Evolutionary conservation across 2,797 vertebrate species (phyloP).

Genomic region (Sebastes steindachneri): DNA sequence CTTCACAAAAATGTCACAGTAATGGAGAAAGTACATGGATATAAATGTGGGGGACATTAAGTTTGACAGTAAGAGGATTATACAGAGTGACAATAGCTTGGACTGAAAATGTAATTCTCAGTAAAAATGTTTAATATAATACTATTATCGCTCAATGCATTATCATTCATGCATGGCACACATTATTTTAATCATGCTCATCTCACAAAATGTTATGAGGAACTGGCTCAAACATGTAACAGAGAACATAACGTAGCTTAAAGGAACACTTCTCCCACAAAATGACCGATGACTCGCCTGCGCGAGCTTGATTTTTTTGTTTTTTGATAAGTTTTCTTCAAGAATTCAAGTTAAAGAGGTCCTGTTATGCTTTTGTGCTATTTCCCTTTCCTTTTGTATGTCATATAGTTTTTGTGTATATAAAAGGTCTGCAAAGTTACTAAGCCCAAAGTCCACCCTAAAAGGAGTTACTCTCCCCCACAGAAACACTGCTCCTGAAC

Average conservation of each 20-base stretch:
- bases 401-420: too few relatives aligned
- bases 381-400: too few relatives aligned
- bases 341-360: too few relatives aligned
- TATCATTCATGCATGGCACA: neutral
- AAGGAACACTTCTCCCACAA: neutral
- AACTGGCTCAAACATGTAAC: neutral
- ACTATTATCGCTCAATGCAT: too few relatives aligned
- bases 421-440: too few relatives aligned
- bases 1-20: neutral
- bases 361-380: too few relatives aligned
- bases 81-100: neutral
- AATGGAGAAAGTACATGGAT: neutral
- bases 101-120: neutral
- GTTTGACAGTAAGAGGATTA: neutral
- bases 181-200: neutral
- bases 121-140: too few relatives aligned
- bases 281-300: too few relatives aligned
- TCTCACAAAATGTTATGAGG: neutral
- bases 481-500: too few relatives aligned
- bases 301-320: too few relatives aligned
- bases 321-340: too few relatives aligned
- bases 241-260: neutral
- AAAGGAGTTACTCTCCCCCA: too few relatives aligned
- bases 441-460: accelerated
- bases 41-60: neutral